Evolutionary conservation across 1,140 invertebrate genomes (phyloP), one percentile per base, ranked within the genome.

Genomic region (Drosophila bocki): DNA sequence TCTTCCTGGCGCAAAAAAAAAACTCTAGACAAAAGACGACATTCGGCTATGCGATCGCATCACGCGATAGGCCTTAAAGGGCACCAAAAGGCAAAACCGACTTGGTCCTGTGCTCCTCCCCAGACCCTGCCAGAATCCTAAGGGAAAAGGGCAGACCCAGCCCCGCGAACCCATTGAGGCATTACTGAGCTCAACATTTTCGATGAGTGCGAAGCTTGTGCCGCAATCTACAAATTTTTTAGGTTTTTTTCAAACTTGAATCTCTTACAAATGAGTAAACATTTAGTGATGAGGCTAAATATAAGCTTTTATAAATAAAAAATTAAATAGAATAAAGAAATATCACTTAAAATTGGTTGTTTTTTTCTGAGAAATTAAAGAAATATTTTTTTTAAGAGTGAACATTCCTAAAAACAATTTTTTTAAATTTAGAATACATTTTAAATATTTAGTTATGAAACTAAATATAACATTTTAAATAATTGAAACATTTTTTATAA

Each of bases 11-110:
- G 70, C 79, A 50, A 50, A 26, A 37, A 11, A 68, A 84, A 79
- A 83, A 56, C n/a, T 85, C 67, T 82, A 84, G 80, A 83, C 80
- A 41, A 85, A 68, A 70, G 44, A 86, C 82, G 76, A 86, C 83
- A 87, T 79, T 86, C 79, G 83, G 79, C 83, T 86, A 86, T 86
- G 83, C 83, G 83, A 86, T 86, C 83, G 75, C 67, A 86, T 87
- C 83, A 86, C 83, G 83, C 83, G 83, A 86, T 86, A 86, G 85
- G 83, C 83, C 82, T 75, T 64, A 74, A 84, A 83, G 81, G 81
- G 80, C 80, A 75, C 45, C 72, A 33, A 65, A 74, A 77, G 75
- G 64, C 75, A 76, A 35, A 35, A 57, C 56, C 35, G 53, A 44
- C n/a, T 50, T 29, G 32, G 9, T 3, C 44, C 41, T 19, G 22